Evolutionary conservation across 2,888 invertebrate genomes (phyloP), one percentile per base, ranked within the genome.

Genomic region (Drosophila paranaensis): DNA sequence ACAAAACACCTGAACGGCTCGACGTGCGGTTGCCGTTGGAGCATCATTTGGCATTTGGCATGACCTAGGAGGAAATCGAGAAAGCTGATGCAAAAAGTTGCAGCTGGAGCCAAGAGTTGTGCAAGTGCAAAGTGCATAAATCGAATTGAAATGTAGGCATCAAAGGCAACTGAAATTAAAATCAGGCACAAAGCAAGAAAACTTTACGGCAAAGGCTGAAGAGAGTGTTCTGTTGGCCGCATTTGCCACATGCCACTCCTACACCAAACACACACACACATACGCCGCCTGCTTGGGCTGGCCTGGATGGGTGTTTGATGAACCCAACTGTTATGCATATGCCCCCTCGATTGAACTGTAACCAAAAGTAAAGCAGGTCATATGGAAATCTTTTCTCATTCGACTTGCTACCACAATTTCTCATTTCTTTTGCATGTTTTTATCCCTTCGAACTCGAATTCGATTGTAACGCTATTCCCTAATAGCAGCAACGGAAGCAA

Each of bases 321-420:
- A 57, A 55, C 50, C 46, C 64, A 51, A 14, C 57, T 76, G 65
- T 65, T 65, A 40, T 56, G 46, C 51, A 71, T 61, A 16, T 54
- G 65, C 63, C 25, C 46, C 62, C 33, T 68, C 60, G 60, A 76
- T 73, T 58, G 45, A 58, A 40, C 58, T 58, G 43, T 43, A 60
- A 45, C 56, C 54, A 50, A 66, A 77, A 53, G 62, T 58, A 87
- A 89, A 89, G 77, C 86, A 89, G 86, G 86, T 89, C 86, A 89
- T 71, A 81, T 89, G 86, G 78, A 86, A 89, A 87, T 79, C 70
- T 71, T 58, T 35, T 67, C 56, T 30, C 45, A 73, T 70, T 71
- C 61, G 50, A 30, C 51, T 73, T 51, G 48, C 57, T 35, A 63
- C 50, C 42, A 35, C 51, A 30, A 70, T 74, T 74, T 67, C 54